These are phyloP conservation scores for Dryobates pubescens DNA, from an alignment of 2,797 vertebrate species.

Conservation along the genomic window DNA sequence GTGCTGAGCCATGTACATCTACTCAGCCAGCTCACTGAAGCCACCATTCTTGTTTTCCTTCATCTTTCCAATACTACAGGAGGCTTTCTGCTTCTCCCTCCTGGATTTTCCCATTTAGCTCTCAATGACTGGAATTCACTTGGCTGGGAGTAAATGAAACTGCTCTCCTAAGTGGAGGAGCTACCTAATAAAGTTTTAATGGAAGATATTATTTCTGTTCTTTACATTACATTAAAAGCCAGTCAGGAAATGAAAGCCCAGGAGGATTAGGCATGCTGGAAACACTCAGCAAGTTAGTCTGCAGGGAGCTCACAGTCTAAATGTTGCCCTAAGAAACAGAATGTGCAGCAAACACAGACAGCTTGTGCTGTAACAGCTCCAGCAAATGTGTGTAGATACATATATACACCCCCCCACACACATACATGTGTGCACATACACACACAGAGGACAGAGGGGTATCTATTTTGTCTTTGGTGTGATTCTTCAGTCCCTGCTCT, in stretches of 20 bases:
- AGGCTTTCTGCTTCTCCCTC: not conserved
- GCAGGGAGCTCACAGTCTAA: slow-evolving; percentile 22
- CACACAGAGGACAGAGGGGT: not conserved
- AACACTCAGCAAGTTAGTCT: slow-evolving; percentile 13
- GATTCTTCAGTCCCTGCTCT: not conserved
- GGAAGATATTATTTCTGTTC: slow-evolving; percentile 55
- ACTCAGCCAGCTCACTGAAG: not conserved
- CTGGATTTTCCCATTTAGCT: not conserved
- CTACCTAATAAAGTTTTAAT: slow-evolving; percentile 58
- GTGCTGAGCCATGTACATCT: not conserved
- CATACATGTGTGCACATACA: not conserved
- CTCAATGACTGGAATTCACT: not conserved
- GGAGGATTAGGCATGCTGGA: slow-evolving; percentile 11
- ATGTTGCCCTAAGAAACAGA: slow-evolving; percentile 9
- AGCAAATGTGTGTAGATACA: not conserved
- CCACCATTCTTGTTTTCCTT: not conserved
- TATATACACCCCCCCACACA: not conserved
- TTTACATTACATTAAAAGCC: slow-evolving; percentile 63
- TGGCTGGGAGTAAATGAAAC: not conserved
- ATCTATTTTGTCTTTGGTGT: not conserved
- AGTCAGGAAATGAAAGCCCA: slow-evolving; percentile 51
- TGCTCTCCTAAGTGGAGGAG: slow-evolving; percentile 32
- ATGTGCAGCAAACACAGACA: not conserved
- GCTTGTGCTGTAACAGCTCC: not conserved
- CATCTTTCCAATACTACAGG: not conserved